Base-by-base conservation (phyloP, 2,888 invertebrate species). In the Heptascelio sp. region DNA sequence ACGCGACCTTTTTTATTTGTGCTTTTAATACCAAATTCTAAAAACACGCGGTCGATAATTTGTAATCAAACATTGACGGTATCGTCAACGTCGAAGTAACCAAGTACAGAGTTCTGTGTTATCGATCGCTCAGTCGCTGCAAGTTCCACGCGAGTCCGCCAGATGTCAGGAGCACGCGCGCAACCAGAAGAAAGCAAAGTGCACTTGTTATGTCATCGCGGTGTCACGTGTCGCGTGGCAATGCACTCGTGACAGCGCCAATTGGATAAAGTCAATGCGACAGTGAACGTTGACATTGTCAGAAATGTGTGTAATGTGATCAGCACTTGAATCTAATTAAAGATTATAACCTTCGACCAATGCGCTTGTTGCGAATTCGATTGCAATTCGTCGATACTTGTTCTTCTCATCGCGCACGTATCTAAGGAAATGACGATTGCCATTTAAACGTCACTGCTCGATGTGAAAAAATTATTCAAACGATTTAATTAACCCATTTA, bases 211-310 rank as follows among this genome's bases (percentile, higher is more conserved):
- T n/a, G n/a, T n/a, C n/a, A n/a, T n/a, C n/a, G n/a, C n/a, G n/a
- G n/a, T n/a, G n/a, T n/a, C n/a, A n/a, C n/a, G n/a, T n/a, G n/a
- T n/a, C n/a, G n/a, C n/a, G n/a, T n/a, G n/a, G n/a, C n/a, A n/a
- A n/a, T n/a, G n/a, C n/a, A n/a, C n/a, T n/a, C n/a, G n/a, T n/a
- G n/a, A n/a, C n/a, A n/a, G n/a, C 30, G 9, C 30, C 49, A 76
- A 71, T 81, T 70, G 53, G 76, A 81, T 81, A 34, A 76, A 71
- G 53, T 34, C 49, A 15, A 43, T 19, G 49, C 57, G 64, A 25
- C 75, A 81, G 40, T 81, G 71, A 76, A 71, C 81, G 55, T 76
- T 81, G 81, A 76, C 81, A 76, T 76, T 81, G 76, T 60, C 73
- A 60, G 21, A 60, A 76, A 71, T 65, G 67, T 40, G 59, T 65